Evolutionary conservation across 2,797 vertebrate genomes (phyloP).

Genomic region (Champsocephalus gunnari): DNA sequence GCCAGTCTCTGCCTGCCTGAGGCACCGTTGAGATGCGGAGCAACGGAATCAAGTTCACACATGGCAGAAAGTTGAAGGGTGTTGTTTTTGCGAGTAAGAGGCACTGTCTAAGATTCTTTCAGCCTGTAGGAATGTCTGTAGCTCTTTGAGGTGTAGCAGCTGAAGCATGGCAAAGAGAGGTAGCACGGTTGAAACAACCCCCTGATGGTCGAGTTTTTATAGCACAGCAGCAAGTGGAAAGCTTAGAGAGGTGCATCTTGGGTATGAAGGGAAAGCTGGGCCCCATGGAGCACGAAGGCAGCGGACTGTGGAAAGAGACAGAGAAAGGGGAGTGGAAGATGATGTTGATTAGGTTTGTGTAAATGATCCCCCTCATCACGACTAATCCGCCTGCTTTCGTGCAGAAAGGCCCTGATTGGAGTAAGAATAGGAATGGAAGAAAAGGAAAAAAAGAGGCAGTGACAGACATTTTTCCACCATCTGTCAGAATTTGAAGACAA

Average conservation of each 20-base stretch:
- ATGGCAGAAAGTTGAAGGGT: slow-evolving; percentile 51
- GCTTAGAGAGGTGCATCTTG: slow-evolving; percentile 35
- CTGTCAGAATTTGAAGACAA: slow-evolving; percentile 55
- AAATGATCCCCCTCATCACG: slow-evolving; percentile 65
- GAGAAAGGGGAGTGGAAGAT: slow-evolving; percentile 43
- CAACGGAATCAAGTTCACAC: slow-evolving; percentile 75
- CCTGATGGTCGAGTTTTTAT: slow-evolving; percentile 37
- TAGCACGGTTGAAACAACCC: slow-evolving; percentile 38
- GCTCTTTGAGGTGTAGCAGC: slow-evolving; percentile 63
- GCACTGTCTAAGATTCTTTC: slow-evolving; percentile 32
- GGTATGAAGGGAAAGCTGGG: slow-evolving; percentile 36
- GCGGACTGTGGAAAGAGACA: slow-evolving; percentile 46
- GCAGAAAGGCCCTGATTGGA: slow-evolving; percentile 69
- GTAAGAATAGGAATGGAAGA: slow-evolving; percentile 63
- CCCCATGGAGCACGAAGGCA: slow-evolving; percentile 45
- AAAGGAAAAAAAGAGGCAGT: slow-evolving; percentile 55
- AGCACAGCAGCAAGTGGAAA: slow-evolving; percentile 45
- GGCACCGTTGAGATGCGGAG: slow-evolving; percentile 57
- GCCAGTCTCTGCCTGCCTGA: slow-evolving; percentile 79
- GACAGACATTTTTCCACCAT: slow-evolving; percentile 72
- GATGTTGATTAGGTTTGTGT: slow-evolving; percentile 67
- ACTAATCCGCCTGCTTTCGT: slow-evolving; percentile 67
- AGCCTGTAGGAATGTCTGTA: slow-evolving; percentile 63
- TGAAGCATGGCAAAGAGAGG: slow-evolving; percentile 67
- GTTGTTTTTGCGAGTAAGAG: slow-evolving; percentile 49